Evolutionary conservation across 2,888 invertebrate species (phyloP), one percentile per base, ranked within the genome.

Genomic region (Ochropacha duplaris): DNA sequence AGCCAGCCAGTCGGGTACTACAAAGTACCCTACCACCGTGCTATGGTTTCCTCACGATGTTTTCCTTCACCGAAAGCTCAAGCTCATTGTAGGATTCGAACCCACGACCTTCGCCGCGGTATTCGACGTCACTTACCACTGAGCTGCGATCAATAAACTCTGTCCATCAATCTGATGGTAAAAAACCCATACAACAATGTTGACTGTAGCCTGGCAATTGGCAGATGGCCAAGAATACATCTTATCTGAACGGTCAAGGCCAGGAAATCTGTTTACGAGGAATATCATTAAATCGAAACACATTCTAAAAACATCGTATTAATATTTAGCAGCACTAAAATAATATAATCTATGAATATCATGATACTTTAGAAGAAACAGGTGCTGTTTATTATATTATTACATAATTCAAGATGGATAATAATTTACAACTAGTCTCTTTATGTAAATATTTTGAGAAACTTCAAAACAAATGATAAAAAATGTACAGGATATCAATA

Each of bases 241-340:
- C 50, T 54, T 50, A 56, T 63, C 49, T 57, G 58, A 49, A 22
- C 65, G 73, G 73, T 72, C 71, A 72, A 72, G 71, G 71, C 57
- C 61, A 69, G 57, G 54, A 51, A 56, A 50, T 59, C 54, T 44
- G 52, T 54, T 51, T 22, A 50, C 52, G 55, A 54, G n/a, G 56
- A 60, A 65, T 61, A 61, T 62, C 60, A 61, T 57, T 54, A 22
- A 54, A 54, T 62, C 59, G 65, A 66, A 66, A 57, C 56, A 26
- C 24, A 26, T 31, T 51, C 16, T 16, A 28, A 51, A 26, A 51
- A 26, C n/a, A 51, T 16, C 28, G 16, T 16, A 16, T n/a, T 51
- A 16, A 22, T 5, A 24, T 5, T 19, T 34, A 6, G 22, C 6
- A 5, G 44, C 44, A n/a, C 44, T 44, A 16, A 44, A 44, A 44